Evolutionary conservation across 2,797 vertebrate species (phyloP), one percentile per base, ranked within the genome.

Genomic region (Sebastes dallii): DNA sequence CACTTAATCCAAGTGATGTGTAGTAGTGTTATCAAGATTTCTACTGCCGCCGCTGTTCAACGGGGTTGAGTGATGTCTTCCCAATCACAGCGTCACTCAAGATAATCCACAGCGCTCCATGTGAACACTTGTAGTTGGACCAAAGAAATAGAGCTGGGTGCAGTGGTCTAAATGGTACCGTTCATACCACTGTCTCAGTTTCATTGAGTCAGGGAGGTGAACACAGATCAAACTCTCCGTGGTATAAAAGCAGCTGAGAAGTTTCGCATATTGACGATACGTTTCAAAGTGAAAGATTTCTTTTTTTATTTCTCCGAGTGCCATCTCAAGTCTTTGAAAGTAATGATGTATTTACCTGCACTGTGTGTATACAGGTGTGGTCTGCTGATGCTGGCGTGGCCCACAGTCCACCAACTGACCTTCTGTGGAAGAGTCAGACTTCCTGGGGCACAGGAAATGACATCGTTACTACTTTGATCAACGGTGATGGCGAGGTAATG

Each of bases 341-440:
- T 10, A 12, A 50, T 36, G 36, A 54, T 69, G 8, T 42, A 2
- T 78, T 55, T 20, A n/a, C 9, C 0, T 73, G 52, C 7, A 6
- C 39, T 68, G 5, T 79, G 29, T 81, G 30, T 75, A 2, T 36
- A 1, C 72, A 99, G 99, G 97, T 99, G 25, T 99, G 98, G 98
- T 96, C 97, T 76, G 96, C 97, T 12, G 96, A 97, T 65, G 96
- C 98, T 0, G 98, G 98, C 0, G 93, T 98, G 13, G 86, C 97
- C 78, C 99, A 99, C 13, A 96, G 96, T 61, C 99, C 98, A 1
- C 99, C 99, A 0, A 94, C 97, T 36, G 96, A 98, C 29, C 93
- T 99, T 0, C 94, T 99, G 88, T 99, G 99, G 99, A 99, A 98
- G 92, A 97, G 92, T 72, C 98, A 99, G 94, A 94, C 91, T 85